phyloP scores from a whole-genome alignment of 2,888 invertebrate species.

The Torymus tubicola region DNA sequence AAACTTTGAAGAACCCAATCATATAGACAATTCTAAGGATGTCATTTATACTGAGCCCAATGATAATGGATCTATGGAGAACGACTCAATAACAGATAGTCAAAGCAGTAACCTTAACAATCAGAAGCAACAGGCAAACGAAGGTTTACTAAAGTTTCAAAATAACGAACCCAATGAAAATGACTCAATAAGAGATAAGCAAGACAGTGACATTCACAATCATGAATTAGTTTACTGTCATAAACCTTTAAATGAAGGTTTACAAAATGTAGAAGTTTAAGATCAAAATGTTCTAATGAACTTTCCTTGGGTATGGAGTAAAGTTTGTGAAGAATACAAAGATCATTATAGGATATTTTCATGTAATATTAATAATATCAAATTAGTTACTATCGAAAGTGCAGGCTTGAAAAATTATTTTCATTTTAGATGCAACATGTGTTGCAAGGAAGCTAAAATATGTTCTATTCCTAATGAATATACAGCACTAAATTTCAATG shows the following conservation, averaged over 20 bases:
- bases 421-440: not conserved
- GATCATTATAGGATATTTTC: not conserved
- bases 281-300: not conserved
- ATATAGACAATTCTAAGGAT: not conserved
- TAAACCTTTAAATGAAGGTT: not conserved
- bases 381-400: not conserved
- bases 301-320: not conserved
- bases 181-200: too few relatives aligned
- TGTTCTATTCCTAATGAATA: not conserved
- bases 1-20: not conserved
- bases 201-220: too few relatives aligned
- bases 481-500: not conserved
- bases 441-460: not conserved
- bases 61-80: too few relatives aligned
- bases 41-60: not conserved
- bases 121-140: not conserved
- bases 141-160: not conserved
- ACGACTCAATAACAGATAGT: too few relatives aligned
- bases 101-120: too few relatives aligned
- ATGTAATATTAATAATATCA: not conserved
- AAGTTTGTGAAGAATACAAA: not conserved
- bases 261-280: not conserved
- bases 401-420: not conserved
- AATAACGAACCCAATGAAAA: not conserved
- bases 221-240: not conserved